Percentiles rank a stretch among this genome's conserved stretches.
These are phyloP conservation scores for Trichopoda pennipes DNA, from an alignment of 2,888 invertebrate genomes.

Conservation along the genomic window DNA sequence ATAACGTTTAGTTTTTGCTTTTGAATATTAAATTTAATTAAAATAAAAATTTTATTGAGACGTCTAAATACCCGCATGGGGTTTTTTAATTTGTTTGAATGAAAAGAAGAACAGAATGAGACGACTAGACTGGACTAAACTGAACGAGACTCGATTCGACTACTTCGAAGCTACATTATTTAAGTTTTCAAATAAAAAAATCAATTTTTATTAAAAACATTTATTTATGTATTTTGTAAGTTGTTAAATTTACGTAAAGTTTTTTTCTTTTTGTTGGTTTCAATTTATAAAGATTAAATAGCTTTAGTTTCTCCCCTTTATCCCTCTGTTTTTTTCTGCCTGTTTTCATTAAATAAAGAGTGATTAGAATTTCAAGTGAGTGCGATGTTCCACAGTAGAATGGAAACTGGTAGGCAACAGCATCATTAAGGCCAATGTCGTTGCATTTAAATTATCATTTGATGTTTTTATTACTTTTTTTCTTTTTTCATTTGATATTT, in stretches of 20 bases:
- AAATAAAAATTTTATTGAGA: too few relatives aligned
- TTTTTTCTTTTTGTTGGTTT: not conserved
- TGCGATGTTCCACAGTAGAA: slow-evolving; percentile 58
- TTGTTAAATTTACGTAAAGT: slow-evolving; percentile 29
- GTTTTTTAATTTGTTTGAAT: not conserved
- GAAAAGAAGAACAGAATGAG: not conserved
- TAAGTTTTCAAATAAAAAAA: slow-evolving; percentile 20
- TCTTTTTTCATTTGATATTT: too few relatives aligned
- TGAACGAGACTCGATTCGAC: not conserved
- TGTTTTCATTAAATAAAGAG: slow-evolving; percentile 1
- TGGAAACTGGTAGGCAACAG: slow-evolving; percentile 56
- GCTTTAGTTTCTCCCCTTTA: not conserved
- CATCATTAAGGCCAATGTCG: slow-evolving; percentile 69
- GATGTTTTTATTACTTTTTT: slow-evolving; percentile 49
- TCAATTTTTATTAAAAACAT: slow-evolving; percentile 61
- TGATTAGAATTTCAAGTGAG: slow-evolving; percentile 42
- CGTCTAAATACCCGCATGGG: too few relatives aligned
- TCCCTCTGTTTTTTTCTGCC: not conserved
- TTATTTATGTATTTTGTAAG: slow-evolving; percentile 58
- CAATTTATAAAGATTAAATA: slow-evolving; percentile 25
- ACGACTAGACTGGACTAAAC: not conserved
- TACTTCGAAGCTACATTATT: not conserved
- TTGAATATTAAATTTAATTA: too few relatives aligned
- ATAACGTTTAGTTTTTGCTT: too few relatives aligned
- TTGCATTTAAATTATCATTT: slow-evolving; percentile 67